These are phyloP conservation scores for Polydrusus cervinus DNA, from an alignment of 2,888 invertebrate species.

Conservation along the genomic window DNA sequence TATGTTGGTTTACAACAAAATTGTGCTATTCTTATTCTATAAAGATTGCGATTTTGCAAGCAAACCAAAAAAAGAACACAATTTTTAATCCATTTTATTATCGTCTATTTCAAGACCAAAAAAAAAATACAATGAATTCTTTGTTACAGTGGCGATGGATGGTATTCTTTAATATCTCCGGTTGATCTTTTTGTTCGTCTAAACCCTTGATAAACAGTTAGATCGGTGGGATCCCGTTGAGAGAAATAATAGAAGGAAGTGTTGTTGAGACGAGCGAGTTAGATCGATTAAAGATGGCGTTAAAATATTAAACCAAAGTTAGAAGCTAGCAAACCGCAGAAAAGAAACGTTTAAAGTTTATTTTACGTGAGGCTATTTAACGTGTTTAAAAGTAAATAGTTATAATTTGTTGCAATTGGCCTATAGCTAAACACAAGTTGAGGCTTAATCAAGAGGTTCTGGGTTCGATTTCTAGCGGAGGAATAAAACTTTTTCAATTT, in stretches of 20 bases:
- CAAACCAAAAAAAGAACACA: background rate
- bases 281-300: conserved; percentile 33
- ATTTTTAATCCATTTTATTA: conserved; percentile 21
- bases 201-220: conserved; percentile 39
- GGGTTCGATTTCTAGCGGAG: too few relatives aligned
- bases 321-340: conserved; percentile 12
- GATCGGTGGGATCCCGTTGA: conserved; percentile 30
- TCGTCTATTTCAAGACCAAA: conserved; percentile 10
- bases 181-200: conserved; percentile 26
- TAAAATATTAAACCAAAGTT: background rate
- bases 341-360: conserved; percentile 1
- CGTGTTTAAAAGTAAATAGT: background rate
- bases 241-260: conserved; percentile 37
- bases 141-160: conserved; percentile 43
- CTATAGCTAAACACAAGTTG: too few relatives aligned
- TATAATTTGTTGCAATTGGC: background rate
- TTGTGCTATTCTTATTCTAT: too few relatives aligned
- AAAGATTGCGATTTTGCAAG: too few relatives aligned
- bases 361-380: background rate
- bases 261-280: conserved; percentile 30
- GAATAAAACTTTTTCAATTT: too few relatives aligned
- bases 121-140: conserved; percentile 28
- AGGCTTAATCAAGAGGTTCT: too few relatives aligned
- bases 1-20: too few relatives aligned
- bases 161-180: conserved; percentile 38